These are phyloP conservation scores for Lepidocyrtinus sp. DNA, from an alignment of 2,888 invertebrate genomes.

Conservation along the genomic window DNA sequence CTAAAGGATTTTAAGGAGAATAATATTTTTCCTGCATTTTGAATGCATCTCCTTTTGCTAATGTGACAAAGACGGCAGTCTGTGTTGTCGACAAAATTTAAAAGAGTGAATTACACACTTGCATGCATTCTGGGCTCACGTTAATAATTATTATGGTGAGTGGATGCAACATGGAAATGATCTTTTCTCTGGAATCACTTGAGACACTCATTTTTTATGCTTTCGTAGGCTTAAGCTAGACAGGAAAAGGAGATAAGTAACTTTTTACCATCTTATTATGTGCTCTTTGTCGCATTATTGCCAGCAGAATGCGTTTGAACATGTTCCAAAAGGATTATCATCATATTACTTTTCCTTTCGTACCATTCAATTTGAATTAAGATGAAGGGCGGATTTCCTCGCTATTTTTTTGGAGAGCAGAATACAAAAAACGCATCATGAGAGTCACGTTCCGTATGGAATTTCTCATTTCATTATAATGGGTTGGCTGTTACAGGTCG, in stretches of 20 bases:
- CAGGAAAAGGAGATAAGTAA: not conserved
- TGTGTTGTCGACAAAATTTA: conserved; percentile 3
- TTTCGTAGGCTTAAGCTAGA: conserved; percentile 3
- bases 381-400: conserved; percentile 49
- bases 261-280: conserved; percentile 22
- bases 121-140: not conserved
- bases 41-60: not conserved
- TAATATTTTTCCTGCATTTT: too few species aligned
- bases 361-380: conserved; percentile 46
- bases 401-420: not conserved
- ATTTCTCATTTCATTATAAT: conserved; percentile 62
- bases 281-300: conserved; percentile 33
- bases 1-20: too few species aligned
- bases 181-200: conserved; percentile 30
- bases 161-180: conserved; percentile 3
- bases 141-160: not conserved
- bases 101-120: not conserved
- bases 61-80: conserved; percentile 1
- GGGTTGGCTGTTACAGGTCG: conserved; percentile 18
- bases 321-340: conserved; percentile 40
- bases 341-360: conserved; percentile 19
- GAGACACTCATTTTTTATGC: not conserved
- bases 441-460: conserved; percentile 63
- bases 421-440: conserved; percentile 23
- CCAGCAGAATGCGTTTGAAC: not conserved